Base-by-base conservation (phyloP, 1,140 invertebrate genomes). In the Platyura marginata region DNA sequence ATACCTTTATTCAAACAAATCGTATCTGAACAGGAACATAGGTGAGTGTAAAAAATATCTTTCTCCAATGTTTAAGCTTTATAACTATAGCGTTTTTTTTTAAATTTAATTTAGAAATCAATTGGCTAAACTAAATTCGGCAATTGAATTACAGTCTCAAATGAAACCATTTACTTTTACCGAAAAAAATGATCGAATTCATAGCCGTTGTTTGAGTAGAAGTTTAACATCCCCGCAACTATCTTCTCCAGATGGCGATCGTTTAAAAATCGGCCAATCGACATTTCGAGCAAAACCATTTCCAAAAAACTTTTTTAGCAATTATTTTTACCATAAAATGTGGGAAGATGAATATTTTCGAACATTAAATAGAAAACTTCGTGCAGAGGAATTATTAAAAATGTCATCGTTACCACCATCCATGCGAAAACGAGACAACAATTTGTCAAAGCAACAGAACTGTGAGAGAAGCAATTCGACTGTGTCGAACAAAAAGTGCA, bases 391-490 rank as follows among this genome's bases (percentile, higher is more conserved):
- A 34, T 13, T 34, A 38, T 8, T 47, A 44, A n/a, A 47, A 21
- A 23, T 37, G 11, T 23, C 42, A 16, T 33, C 33, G 19, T 48
- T 2, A 41, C 49, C 25, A 50, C 55, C 36, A 49, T 52, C 35
- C 15, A 46, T 56, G 23, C 44, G 46, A 51, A 46, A 52, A 51
- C 5, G 50, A 45, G 20, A 49, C 48, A 33, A 36, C 44, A 25
- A 49, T 50, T 35, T 52, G 51, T 21, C 56, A 55, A 43, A 48
- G 46, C 5, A 56, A 47, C 19, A 41, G 48, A 21, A 55, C 50
- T 41, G 44, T 49, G 23, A 42, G 49, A 15, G 37, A 44, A 13
- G 23, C 25, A 29, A 5, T 9, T 3, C 20, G 32, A 20, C 4
- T 16, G 16, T 6, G 25, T 34, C 21, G 23, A 18, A 3, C 19